Percentiles rank a stretch among this genome's conserved stretches.
Evolutionary conservation across 2,113 vertebrate genomes (phyloP).

Genomic region (Elephas maximus): DNA sequence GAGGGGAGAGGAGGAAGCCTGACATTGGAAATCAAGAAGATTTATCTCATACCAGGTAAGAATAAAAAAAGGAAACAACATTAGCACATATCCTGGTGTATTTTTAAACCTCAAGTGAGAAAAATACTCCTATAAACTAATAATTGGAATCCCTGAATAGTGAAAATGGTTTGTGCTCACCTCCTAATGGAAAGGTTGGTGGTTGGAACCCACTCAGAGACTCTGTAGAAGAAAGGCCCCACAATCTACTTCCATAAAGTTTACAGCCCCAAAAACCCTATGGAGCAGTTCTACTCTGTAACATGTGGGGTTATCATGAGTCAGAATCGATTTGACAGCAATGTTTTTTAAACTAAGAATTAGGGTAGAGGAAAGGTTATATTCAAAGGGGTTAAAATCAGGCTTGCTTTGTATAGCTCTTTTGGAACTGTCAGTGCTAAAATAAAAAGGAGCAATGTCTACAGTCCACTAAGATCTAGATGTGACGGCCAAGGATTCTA

Average conservation of each 20-base stretch:
- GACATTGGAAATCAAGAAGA: not conserved
- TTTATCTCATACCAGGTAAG: not conserved
- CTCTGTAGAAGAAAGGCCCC: not conserved
- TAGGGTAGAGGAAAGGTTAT: not conserved
- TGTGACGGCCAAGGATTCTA: not conserved
- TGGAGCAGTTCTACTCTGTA: not conserved
- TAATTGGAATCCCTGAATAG: not conserved
- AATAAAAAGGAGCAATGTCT: not conserved
- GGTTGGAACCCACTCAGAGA: not conserved
- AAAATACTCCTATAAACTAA: not conserved
- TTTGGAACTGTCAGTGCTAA: constrained; percentile 9
- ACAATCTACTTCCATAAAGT: not conserved
- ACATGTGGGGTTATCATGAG: not conserved
- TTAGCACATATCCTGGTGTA: not conserved
- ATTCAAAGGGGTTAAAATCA: not conserved
- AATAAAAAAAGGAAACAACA: constrained; percentile 19
- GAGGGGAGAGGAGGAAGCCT: not conserved
- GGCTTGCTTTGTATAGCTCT: not conserved
- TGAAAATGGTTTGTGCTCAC: not conserved
- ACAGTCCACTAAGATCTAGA: not conserved
- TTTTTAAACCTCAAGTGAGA: not conserved
- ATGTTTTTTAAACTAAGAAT: not conserved
- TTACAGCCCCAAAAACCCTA: not conserved
- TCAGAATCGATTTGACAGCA: not conserved
- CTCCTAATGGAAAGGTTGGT: not conserved